Conservation (phyloP, 2,888 invertebrate species). For the Tupiocoris notatus region DNA sequence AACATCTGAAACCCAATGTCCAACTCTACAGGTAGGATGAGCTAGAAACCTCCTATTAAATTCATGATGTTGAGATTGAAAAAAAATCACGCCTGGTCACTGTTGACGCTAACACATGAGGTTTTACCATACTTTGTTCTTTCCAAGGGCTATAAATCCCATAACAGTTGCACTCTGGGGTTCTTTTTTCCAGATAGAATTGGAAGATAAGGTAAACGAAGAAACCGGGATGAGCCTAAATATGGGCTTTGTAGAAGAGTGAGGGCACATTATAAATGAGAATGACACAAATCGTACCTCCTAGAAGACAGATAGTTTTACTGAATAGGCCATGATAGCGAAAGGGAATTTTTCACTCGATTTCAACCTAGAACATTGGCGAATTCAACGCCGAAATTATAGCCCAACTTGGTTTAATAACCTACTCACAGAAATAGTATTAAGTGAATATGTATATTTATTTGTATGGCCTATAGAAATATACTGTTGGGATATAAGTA, state of each 20-base stretch:
- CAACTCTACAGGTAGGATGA: slow-evolving; percentile 25
- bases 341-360: too few species aligned
- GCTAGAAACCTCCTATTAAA: slow-evolving; percentile 12
- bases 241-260: not conserved
- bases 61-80: not conserved
- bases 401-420: too few species aligned
- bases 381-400: too few species aligned
- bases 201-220: not conserved
- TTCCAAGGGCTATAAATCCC: not conserved
- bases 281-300: not conserved
- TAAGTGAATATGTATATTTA: too few species aligned
- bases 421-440: too few species aligned
- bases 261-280: not conserved
- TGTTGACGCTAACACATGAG: too few species aligned
- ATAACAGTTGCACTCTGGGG: not conserved
- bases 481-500: too few species aligned
- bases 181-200: not conserved
- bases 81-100: not conserved
- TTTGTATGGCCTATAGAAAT: too few species aligned
- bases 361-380: too few species aligned
- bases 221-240: slow-evolving; percentile 6
- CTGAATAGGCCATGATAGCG: too few species aligned
- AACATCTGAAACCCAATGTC: slow-evolving; percentile 4
- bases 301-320: too few species aligned
- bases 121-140: slow-evolving; percentile 2